These are phyloP conservation scores for Mormyrops attenuatus DNA, from an alignment of 2,797 vertebrate species.

Conservation along the genomic window DNA sequence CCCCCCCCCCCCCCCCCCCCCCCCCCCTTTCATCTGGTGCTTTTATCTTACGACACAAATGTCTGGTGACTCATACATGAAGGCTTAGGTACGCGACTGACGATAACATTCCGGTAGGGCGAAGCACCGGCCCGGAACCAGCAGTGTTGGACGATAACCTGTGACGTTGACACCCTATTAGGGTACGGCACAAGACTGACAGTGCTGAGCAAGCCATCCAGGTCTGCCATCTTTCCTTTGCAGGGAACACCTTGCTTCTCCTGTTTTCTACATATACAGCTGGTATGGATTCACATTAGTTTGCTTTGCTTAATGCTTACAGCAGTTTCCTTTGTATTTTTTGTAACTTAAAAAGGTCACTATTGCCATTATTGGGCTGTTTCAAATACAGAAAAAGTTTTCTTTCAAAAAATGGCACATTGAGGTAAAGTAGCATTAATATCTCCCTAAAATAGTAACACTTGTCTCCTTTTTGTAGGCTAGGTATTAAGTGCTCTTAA, in stretches of 20 bases:
- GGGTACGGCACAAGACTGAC: conserved; percentile 21
- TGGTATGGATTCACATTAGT: not conserved
- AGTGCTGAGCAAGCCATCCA: conserved; percentile 46
- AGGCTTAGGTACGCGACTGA: conserved; percentile 49
- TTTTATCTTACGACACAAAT: conserved; percentile 41
- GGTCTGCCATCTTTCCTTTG: conserved; percentile 41
- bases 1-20: no score
- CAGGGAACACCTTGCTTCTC: conserved; percentile 41
- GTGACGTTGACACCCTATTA: not conserved
- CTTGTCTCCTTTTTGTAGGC: not conserved
- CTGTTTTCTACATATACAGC: not conserved
- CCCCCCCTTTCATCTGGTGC: conserved; percentile 24
- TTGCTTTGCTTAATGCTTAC: not conserved
- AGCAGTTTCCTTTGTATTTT: not conserved
- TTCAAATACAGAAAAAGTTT: not conserved
- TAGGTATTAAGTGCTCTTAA: not conserved
- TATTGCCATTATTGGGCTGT: not conserved
- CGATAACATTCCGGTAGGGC: conserved; percentile 41
- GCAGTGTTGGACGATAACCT: conserved; percentile 31
- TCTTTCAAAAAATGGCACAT: not conserved
- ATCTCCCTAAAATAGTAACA: not conserved
- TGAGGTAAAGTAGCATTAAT: not conserved
- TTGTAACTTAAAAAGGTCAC: not conserved
- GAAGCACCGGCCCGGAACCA: conserved; percentile 56
- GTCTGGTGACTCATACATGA: conserved; percentile 31